A percentile compares a stretch with the other conserved stretches of the same genome.
These are phyloP conservation scores for Machimus atricapillus DNA, from an alignment of 2,888 invertebrate species.

Conservation along the genomic window DNA sequence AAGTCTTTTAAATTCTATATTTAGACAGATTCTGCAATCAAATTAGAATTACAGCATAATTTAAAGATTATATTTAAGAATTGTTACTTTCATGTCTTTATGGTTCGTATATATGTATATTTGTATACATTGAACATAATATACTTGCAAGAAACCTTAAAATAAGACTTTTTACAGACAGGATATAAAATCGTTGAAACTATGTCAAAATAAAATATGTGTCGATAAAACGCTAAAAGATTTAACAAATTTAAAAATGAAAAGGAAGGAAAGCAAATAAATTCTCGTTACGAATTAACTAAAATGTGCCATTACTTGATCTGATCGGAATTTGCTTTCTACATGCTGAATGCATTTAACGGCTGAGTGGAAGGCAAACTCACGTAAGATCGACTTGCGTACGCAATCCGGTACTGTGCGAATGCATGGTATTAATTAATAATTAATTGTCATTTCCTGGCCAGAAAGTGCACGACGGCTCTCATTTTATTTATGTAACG, in stretches of 20 bases:
- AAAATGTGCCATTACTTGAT: neutral
- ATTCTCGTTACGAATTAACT: neutral
- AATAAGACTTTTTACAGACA: no score
- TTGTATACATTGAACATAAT: no score
- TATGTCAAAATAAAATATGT: neutral
- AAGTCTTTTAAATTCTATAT: neutral
- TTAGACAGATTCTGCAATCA: neutral
- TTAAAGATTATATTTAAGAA: no score
- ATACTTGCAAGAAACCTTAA: no score
- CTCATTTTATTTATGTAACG: neutral
- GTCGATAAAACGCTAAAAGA: neutral
- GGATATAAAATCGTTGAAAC: neutral
- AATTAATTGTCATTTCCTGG: constrained; percentile 11
- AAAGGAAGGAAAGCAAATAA: neutral
- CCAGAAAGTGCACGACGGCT: neutral
- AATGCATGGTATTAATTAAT: constrained; percentile 11
- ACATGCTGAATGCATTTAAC: neutral
- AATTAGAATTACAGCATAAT: neutral
- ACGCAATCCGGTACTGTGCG: neutral
- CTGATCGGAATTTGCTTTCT: constrained; percentile 8
- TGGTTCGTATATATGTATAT: no score
- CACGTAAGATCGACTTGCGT: constrained; percentile 3
- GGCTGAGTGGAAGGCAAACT: neutral
- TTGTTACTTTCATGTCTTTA: no score
- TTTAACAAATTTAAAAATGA: neutral